Conservation (phyloP, 2,888 invertebrate genomes). For the Tromatobia lineatoria region DNA sequence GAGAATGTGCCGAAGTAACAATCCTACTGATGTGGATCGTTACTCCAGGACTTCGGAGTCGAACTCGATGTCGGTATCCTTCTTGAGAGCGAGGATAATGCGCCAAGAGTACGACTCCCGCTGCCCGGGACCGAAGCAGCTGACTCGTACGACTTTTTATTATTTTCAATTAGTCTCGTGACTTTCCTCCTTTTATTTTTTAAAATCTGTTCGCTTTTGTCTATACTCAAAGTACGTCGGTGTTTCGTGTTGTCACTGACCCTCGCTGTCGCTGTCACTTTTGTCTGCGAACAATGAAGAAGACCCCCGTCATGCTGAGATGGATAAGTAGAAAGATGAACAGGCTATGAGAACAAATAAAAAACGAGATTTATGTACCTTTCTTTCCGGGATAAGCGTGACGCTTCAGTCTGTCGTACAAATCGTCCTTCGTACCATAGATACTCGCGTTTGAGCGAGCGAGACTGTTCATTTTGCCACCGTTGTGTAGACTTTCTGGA, state of each 20-base stretch:
- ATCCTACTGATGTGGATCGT: constrained; percentile 76
- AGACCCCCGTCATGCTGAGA: constrained; percentile 68
- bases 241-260: constrained; percentile 88
- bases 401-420: constrained; percentile 97
- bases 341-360: constrained; percentile 14
- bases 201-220: constrained; percentile 48
- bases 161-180: constrained; percentile 44
- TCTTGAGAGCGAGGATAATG: constrained; percentile 36
- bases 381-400: constrained; percentile 98
- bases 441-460: constrained; percentile 97
- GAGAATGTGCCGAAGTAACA: constrained; percentile 77
- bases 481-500: constrained; percentile 92
- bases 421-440: constrained; percentile 97
- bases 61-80: constrained; percentile 56
- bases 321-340: constrained; percentile 65
- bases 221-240: constrained; percentile 45
- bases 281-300: constrained; percentile 90
- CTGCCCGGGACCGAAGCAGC: constrained; percentile 28
- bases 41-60: constrained; percentile 77
- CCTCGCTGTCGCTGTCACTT: constrained; percentile 97
- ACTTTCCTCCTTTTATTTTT: constrained; percentile 55
- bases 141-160: constrained; percentile 35
- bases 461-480: constrained; percentile 96
- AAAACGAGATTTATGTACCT: constrained; percentile 88
- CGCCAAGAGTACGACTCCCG: constrained; percentile 59